These are phyloP conservation scores for Cranoglanis bouderius DNA, from an alignment of 2,113 vertebrate genomes.

Conservation along the genomic window DNA sequence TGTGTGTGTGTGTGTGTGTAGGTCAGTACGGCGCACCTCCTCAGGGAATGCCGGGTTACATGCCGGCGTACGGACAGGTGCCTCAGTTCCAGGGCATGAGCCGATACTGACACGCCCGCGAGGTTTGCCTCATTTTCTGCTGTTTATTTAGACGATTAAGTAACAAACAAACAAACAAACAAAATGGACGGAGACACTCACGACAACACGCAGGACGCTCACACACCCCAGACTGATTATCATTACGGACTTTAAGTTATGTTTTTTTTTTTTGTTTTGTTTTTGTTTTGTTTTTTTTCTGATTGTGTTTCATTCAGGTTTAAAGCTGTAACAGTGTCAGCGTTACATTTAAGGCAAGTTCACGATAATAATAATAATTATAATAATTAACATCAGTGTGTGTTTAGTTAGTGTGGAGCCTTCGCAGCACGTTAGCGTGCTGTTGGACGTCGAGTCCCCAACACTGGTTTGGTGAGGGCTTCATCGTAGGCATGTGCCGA, in stretches of 20 bases:
- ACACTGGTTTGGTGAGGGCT: constrained; percentile 96
- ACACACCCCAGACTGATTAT: not conserved
- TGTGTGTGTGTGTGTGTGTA: constrained; percentile 58
- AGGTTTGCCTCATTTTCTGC: constrained; percentile 95
- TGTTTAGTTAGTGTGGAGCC: constrained; percentile 81
- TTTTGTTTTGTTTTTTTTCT: not conserved
- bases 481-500: constrained; percentile 61
- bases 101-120: constrained; percentile 95
- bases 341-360: constrained; percentile 93
- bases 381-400: constrained; percentile 25
- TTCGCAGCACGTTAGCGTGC: constrained; percentile 92
- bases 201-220: not conserved
- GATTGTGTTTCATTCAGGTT: constrained; percentile 97
- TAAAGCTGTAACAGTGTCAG: constrained; percentile 96
- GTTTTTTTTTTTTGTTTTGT: not conserved
- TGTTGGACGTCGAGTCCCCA: constrained; percentile 99
- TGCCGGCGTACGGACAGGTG: constrained; percentile 94
- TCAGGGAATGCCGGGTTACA: constrained; percentile 94
- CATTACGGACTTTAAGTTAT: not conserved
- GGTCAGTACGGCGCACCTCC: constrained; percentile 96
- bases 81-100: constrained; percentile 96
- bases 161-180: constrained; percentile 89
- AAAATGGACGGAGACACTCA: constrained; percentile 67
- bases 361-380: constrained; percentile 52
- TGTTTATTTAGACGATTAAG: constrained; percentile 82